Conservation (phyloP, 2,113 vertebrate genomes). For the Speoplatyrhinus poulsoni region DNA sequence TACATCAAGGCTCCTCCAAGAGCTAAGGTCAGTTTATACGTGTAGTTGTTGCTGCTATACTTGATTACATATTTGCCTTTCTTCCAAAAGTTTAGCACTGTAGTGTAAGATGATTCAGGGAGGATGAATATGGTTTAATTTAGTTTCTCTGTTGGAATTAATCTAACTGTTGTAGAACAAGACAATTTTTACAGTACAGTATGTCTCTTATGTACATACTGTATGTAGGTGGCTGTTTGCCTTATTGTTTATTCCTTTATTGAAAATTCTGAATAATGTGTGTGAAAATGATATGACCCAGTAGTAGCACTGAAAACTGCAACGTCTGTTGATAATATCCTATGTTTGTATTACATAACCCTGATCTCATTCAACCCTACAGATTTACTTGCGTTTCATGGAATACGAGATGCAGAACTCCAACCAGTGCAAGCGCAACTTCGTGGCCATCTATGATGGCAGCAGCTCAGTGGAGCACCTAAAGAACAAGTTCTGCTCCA, state of each 20-base stretch:
- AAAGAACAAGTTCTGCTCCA: constrained; percentile 97
- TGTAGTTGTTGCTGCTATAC: neutral
- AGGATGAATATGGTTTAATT: neutral
- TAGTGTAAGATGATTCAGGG: neutral
- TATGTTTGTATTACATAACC: neutral
- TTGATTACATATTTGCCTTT: neutral
- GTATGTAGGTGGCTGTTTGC: neutral
- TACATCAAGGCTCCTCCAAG: constrained; percentile 89
- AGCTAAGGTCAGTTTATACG: constrained; percentile 84
- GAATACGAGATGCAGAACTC: constrained; percentile 99
- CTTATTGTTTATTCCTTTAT: neutral
- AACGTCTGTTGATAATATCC: neutral
- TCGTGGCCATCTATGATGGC: constrained; percentile 95
- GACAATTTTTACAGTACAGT: too few species aligned
- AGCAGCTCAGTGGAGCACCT: constrained; percentile 93
- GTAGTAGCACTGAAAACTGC: neutral
- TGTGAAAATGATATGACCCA: neutral
- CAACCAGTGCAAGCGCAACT: constrained; percentile 97
- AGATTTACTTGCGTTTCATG: constrained; percentile 96
- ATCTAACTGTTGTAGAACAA: neutral
- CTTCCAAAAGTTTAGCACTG: neutral
- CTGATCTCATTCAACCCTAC: constrained; percentile 12
- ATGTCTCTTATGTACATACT: too few species aligned
- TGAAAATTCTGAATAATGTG: neutral
- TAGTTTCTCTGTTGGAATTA: neutral